These are phyloP conservation scores for Xerus inauris DNA, from an alignment of 2,113 vertebrate species.

Conservation along the genomic window DNA sequence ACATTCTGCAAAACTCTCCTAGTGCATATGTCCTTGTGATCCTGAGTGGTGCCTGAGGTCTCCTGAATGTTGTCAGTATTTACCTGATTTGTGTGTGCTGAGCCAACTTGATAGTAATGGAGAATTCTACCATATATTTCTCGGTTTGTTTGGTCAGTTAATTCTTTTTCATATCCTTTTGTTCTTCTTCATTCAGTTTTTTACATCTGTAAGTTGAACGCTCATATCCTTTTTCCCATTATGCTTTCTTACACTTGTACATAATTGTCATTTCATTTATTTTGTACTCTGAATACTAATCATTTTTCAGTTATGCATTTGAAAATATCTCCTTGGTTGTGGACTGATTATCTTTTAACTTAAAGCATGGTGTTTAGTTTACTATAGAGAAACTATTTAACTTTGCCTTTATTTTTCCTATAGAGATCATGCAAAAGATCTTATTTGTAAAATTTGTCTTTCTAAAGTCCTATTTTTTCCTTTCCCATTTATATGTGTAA, in stretches of 20 bases:
- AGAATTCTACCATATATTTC: not conserved
- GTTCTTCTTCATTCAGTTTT: not conserved
- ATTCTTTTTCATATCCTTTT: not conserved
- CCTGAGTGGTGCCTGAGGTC: accelerated
- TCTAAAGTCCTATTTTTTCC: not conserved
- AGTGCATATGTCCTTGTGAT: accelerated
- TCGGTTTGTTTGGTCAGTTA: not conserved
- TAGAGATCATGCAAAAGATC: not conserved
- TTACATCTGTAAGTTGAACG: not conserved
- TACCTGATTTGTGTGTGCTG: not conserved
- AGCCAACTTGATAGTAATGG: not conserved
- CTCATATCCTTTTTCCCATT: not conserved
- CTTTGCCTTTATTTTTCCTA: not conserved
- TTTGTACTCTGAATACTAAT: not conserved
- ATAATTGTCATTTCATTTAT: not conserved
- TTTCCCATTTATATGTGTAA: not conserved
- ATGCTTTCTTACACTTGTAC: not conserved
- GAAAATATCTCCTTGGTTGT: not conserved
- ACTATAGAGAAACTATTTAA: not conserved
- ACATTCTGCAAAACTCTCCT: not conserved
- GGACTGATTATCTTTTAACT: not conserved
- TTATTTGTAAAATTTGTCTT: not conserved
- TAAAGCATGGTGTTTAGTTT: not conserved
- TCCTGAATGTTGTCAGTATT: not conserved
- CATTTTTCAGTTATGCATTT: not conserved